Conservation (phyloP, 2,888 invertebrate species). For the Heliconius erato region DNA sequence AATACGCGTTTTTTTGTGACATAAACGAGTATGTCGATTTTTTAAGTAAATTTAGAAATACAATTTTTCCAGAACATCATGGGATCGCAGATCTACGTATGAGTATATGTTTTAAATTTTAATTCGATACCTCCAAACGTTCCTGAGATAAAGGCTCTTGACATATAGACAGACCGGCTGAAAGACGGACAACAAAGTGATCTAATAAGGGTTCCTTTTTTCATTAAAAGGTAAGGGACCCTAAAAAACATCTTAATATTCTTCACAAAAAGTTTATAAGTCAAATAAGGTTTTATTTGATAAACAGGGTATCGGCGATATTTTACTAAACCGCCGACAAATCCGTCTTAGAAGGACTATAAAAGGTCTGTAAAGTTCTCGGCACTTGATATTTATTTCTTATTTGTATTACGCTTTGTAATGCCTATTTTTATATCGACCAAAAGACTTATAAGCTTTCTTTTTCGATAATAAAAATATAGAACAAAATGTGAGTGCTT, state of each 20-base stretch:
- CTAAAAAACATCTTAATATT: neutral
- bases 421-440: conserved; percentile 8
- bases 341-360: conserved; percentile 17
- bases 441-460: neutral
- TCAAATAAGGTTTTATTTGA: conserved; percentile 10
- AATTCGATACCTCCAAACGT: too few species aligned
- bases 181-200: too few species aligned
- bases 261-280: neutral
- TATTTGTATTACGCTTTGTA: conserved; percentile 4
- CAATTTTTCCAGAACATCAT: too few species aligned
- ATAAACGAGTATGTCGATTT: too few species aligned
- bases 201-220: too few species aligned
- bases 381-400: conserved; percentile 9
- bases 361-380: conserved; percentile 14
- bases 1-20: too few species aligned
- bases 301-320: conserved; percentile 9
- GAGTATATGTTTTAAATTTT: too few species aligned
- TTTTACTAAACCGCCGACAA: conserved; percentile 2
- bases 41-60: too few species aligned
- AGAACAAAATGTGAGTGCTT: neutral
- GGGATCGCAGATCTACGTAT: too few species aligned
- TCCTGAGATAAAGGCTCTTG: too few species aligned
- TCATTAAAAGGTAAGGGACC: too few species aligned
- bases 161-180: too few species aligned
- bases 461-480: neutral